Percentiles rank a stretch among this genome's conserved stretches.
phyloP scores from a whole-genome alignment of 2,113 vertebrate genomes.

The Elaphurus davidianus region DNA sequence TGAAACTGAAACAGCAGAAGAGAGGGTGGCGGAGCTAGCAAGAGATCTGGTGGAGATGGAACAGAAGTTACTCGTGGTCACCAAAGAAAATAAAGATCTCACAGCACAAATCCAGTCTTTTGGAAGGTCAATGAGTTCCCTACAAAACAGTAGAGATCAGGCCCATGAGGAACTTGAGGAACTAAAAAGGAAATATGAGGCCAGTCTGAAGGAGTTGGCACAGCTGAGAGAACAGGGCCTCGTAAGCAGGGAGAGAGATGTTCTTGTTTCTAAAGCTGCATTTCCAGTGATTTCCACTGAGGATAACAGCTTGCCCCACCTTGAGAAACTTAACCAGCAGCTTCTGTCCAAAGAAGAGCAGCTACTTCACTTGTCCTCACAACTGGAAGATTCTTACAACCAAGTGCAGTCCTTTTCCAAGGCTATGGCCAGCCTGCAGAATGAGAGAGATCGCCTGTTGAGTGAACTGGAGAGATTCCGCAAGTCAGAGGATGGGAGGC shows the following conservation, averaged over 20 bases:
- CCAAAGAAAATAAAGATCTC: conserved; percentile 85
- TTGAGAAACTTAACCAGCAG: conserved; percentile 76
- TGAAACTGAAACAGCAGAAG: conserved; percentile 94
- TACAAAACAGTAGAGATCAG: conserved; percentile 91
- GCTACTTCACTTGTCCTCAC: conserved; percentile 73
- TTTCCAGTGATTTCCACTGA: conserved; percentile 63
- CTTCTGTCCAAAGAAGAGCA: conserved; percentile 79
- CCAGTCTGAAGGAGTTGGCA: conserved; percentile 69
- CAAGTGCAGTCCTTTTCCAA: conserved; percentile 82
- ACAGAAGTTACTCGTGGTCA: conserved; percentile 88
- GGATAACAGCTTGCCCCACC: conserved; percentile 39
- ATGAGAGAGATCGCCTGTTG: conserved; percentile 79
- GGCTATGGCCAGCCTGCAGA: conserved; percentile 82
- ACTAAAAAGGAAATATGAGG: conserved; percentile 73
- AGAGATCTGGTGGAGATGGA: conserved; percentile 91
- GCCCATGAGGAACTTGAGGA: conserved; percentile 80
- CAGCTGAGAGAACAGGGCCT: conserved; percentile 62
- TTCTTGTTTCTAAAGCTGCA: conserved; percentile 52
- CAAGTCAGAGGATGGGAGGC: conserved; percentile 75
- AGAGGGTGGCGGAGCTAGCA: conserved; percentile 95
- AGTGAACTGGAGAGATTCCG: conserved; percentile 63
- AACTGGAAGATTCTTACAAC: conserved; percentile 82
- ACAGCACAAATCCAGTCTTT: conserved; percentile 90
- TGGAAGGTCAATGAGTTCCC: conserved; percentile 91
- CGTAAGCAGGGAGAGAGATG: conserved; percentile 57